Conservation (phyloP, 2,113 vertebrate species). For the Silurus asotus region DNA sequence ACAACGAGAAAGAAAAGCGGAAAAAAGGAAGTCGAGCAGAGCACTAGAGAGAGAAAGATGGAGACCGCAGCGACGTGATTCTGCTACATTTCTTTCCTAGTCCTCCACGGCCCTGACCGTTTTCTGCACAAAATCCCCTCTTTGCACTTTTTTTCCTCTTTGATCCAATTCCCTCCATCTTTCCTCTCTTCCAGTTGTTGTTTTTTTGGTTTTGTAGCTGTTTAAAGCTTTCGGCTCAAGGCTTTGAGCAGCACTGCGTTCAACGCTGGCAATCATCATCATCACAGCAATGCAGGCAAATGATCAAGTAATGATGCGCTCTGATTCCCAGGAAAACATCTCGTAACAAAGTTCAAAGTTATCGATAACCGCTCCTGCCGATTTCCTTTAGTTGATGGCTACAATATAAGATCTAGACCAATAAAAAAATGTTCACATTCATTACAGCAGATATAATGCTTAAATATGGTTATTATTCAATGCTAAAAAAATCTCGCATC, state of each 20-base stretch:
- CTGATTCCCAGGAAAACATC: constrained; percentile 24
- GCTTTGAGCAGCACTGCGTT: constrained; percentile 64
- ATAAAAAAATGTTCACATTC: constrained; percentile 1
- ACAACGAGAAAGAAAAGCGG: constrained; percentile 44
- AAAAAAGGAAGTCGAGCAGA: constrained; percentile 50
- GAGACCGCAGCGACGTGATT: constrained; percentile 51
- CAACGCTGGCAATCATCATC: constrained; percentile 33
- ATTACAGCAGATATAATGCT: constrained; percentile 3
- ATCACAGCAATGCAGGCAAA: not conserved
- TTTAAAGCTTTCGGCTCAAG: constrained; percentile 79
- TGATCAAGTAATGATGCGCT: not conserved
- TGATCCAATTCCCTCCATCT: constrained; percentile 57
- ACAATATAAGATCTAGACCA: constrained; percentile 8
- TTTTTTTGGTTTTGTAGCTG: constrained; percentile 83
- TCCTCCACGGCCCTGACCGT: constrained; percentile 43
- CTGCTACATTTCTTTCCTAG: constrained; percentile 42
- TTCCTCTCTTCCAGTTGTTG: constrained; percentile 56
- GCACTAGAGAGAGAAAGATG: constrained; percentile 56
- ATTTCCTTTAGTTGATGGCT: constrained; percentile 14
- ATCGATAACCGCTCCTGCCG: not conserved
- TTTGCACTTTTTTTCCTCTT: constrained; percentile 20
- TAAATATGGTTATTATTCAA: not conserved
- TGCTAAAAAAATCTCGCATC: constrained; percentile 4
- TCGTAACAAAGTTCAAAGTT: not conserved
- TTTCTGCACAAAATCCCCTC: constrained; percentile 49